Evolutionary conservation across 2,113 vertebrate genomes (phyloP).

Genomic region (Corvus moneduloides): DNA sequence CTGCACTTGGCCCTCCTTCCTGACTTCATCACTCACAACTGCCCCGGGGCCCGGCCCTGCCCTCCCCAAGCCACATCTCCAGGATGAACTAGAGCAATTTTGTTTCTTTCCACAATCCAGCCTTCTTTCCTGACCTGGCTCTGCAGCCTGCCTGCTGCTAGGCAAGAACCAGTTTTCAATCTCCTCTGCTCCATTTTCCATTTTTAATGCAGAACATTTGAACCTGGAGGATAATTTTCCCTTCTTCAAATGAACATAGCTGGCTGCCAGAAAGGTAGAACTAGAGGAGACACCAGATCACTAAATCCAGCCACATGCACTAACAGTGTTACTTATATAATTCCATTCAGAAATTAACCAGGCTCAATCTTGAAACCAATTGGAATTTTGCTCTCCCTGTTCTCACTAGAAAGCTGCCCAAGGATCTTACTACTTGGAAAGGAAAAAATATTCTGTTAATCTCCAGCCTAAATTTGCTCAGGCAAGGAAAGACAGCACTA

Average conservation of each 20-base stretch:
- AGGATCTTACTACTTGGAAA: slow-evolving; percentile 14
- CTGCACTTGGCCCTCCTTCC: neutral
- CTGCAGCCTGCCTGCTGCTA: neutral
- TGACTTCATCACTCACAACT: neutral
- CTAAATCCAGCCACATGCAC: neutral
- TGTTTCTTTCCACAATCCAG: neutral
- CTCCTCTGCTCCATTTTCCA: neutral
- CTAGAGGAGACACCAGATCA: neutral
- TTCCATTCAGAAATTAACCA: neutral
- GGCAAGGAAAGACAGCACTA: neutral
- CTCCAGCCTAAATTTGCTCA: slow-evolving; percentile 4
- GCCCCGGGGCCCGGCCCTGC: neutral
- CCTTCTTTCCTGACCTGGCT: neutral
- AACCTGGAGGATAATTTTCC: neutral
- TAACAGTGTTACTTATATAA: neutral
- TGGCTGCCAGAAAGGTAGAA: neutral
- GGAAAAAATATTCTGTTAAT: slow-evolving; percentile 9
- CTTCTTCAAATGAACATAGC: neutral
- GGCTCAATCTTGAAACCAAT: neutral
- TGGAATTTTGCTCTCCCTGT: neutral
- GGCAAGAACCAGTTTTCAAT: neutral
- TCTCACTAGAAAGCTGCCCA: neutral
- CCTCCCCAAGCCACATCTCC: neutral
- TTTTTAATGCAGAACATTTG: neutral
- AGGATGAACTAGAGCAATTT: neutral